Evolutionary conservation across 2,888 invertebrate species (phyloP), one percentile per base, ranked within the genome.

Genomic region (Pristionchus japonicus): DNA sequence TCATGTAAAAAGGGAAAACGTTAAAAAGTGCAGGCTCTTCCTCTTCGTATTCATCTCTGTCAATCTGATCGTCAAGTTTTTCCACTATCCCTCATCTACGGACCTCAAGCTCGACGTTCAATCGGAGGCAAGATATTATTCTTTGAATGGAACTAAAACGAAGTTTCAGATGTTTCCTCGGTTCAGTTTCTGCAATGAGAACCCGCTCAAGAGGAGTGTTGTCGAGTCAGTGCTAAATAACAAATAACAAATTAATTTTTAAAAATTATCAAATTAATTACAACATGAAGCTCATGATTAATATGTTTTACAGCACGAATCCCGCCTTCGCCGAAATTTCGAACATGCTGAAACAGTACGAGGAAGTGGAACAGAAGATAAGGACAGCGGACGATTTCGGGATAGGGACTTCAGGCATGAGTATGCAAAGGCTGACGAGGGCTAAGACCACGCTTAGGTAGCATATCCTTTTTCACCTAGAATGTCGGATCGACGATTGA

Each of bases 151-250:
- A 40, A 23, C 17, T 52, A 52, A 15, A 15, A 15, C 43, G 34
- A 40, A n/a, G n/a, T 80, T 80, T 47, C 49, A 80, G 80, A 23
- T 20, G 47, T 80, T 80, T n/a, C 80, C 80, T 3, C 43, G 80
- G 15, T 31, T 80, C 27, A 34, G n/a, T 31, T 27, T 74, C 34
- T 74, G 74, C 20, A 82, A 82, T 31, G 43, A 43, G 77, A 77
- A 77, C n/a, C 77, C 77, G 77, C n/a, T 77, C 40, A 77, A 77
- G 77, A n/a, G 31, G 34, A 70, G 70, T 20, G 13, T 70, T 3
- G 37, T 70, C 9, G 70, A 70, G 52, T 57, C 17, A 52, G 52
- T 23, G 20, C 64, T 27, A 15, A 64, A 31, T 64, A 31, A 9
- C 1, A 64, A n/a, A n/a, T n/a, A n/a, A n/a, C n/a, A n/a, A n/a